Base-by-base conservation (phyloP, 1,140 invertebrate genomes). In the Hycleus cichorii region DNA sequence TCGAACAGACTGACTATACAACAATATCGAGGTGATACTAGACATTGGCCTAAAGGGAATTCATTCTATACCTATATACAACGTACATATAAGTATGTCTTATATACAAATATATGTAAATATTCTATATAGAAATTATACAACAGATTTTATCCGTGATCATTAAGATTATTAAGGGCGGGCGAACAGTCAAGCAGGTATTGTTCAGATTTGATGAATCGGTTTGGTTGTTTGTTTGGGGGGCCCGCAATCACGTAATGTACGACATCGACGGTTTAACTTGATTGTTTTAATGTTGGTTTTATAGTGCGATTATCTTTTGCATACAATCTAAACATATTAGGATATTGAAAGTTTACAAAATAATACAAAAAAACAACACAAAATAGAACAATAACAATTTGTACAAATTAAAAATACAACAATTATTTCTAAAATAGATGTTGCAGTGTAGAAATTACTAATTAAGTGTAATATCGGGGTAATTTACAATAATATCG, bases 151-250 rank as follows among this genome's bases (percentile, higher is more conserved):
- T 71, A 71, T 71, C 69, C 69, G 63, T 66, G 69, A 71, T 71
- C 69, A 71, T 71, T 69, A 71, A 69, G 69, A 71, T 69, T 71
- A 71, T 71, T 71, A 70, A 67, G 69, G 69, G 69, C 69, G 69
- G 66, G 62, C 65, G 58, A 62, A 62, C 65, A 65, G 61, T 67
- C 62, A 67, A 58, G 55, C 68, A 65, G 64, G 68, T 70, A 68
- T 68, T 68, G 66, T 68, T 66, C 65, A 63, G 52, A 51, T 65
- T 65, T 69, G 68, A 69, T 68, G 63, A 66, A 67, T 67, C 61
- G 64, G 44, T 60, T 18, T 60, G 50, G 59, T 44, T 69, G 68
- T 70, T 70, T 70, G 64, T 63, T 68, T 68, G 64, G 32, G 57
- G 43, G 64, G 50, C 47, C 57, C 63, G 64, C 62, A 69, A 68